Evolutionary conservation across 2,113 vertebrate species (phyloP), one percentile per base, ranked within the genome.

Genomic region (Trinectes maculatus): DNA sequence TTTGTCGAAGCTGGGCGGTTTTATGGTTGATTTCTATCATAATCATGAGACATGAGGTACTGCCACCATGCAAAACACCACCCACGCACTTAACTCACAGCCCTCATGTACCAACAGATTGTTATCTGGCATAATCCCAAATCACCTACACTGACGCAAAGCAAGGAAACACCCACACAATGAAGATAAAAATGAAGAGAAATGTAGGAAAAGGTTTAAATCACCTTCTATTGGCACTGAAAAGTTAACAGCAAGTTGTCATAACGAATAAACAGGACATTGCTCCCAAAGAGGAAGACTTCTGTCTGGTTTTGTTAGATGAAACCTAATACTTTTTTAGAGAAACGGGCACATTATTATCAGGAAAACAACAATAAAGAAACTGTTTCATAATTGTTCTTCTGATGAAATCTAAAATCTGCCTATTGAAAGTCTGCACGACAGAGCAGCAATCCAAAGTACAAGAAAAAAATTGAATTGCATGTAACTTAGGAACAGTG

Each of bases 31-130:
- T 36, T 75, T 80, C 80, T 67, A 81, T 72, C 62, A 79, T 64
- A 69, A 81, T 82, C 65, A 80, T 33, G 43, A 79, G 82, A 82
- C 83, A 83, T 73, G 75, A 78, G 74, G 77, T 64, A 79, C 82
- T 75, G 70, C 74, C 74, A 74, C 80, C 83, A 80, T 85, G 87
- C 87, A 89, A 83, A 88, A 74, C 62, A 69, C 87, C 84, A 71
- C 87, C 91, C 91, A 87, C 89, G 61, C 86, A 87, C 61, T 64
- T 40, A 19, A 72, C 82, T 85, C 84, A 60, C 74, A 74, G 77
- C 82, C 87, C 82, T 86, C 85, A 89, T 90, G 85, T 87, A 85
- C 86, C 55, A 84, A 84, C 84, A 90, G 87, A 91, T 91, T 78
- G 81, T 67, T 84, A 91, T 92, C 88, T 89, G 79, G 80, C 84